A percentile compares a stretch with the other conserved stretches of the same genome.
These are phyloP conservation scores for Hoplodrina ambigua DNA, from an alignment of 2,888 invertebrate genomes.

Conservation along the genomic window DNA sequence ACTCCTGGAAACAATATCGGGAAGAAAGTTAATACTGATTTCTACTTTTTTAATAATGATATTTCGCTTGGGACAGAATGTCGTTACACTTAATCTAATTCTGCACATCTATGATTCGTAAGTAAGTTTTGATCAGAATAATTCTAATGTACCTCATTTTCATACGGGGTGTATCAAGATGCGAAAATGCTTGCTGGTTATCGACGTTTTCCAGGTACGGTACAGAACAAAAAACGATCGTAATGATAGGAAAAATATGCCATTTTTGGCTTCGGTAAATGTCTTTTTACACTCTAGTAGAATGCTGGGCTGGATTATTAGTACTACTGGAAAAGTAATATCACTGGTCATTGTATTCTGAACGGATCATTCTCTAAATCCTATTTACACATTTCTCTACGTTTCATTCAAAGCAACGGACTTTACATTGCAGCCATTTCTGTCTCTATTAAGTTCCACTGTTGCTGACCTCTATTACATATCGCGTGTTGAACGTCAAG, in stretches of 20 bases:
- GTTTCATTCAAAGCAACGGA: not conserved
- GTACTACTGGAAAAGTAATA: no score
- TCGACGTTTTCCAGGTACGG: no score
- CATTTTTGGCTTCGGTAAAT: no score
- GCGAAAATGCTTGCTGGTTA: not conserved
- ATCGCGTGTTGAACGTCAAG: conserved; percentile 44
- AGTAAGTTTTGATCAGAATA: not conserved
- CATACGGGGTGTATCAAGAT: no score
- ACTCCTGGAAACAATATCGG: conserved; percentile 77
- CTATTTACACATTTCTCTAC: not conserved
- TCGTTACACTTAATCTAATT: not conserved
- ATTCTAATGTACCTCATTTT: not conserved
- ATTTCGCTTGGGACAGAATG: not conserved
- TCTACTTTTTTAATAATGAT: not conserved
- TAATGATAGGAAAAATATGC: no score
- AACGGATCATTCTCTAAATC: not conserved
- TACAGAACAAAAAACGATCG: no score
- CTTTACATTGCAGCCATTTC: not conserved
- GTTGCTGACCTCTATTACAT: conserved; percentile 25
- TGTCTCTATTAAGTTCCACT: conserved; percentile 3
- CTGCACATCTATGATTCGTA: not conserved
- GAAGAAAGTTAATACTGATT: conserved; percentile 3
- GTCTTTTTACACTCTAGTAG: no score
- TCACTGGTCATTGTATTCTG: no score
- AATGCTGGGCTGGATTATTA: no score